phyloP scores from a whole-genome alignment of 2,797 vertebrate species.

The Neostethus bicornis region DNA sequence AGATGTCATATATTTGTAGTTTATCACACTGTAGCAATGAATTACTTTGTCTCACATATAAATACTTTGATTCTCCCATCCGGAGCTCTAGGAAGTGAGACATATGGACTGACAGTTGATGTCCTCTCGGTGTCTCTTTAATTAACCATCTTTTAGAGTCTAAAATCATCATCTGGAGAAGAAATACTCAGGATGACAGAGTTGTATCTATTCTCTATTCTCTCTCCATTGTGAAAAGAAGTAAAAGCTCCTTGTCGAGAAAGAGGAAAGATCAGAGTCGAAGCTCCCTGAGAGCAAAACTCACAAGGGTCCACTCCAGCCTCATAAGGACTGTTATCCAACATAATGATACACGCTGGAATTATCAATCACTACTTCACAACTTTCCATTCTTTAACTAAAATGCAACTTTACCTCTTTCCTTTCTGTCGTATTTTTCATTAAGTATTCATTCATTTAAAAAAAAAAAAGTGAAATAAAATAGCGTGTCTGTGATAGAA shows the following conservation, averaged over 20 bases:
- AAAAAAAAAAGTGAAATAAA: conserved; percentile 46
- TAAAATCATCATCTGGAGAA: conserved; percentile 62
- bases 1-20: conserved; percentile 5
- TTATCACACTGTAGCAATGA: conserved; percentile 15
- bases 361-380: conserved; percentile 69
- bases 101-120: conserved; percentile 57
- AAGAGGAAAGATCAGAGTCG: conserved; percentile 73
- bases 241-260: conserved; percentile 76
- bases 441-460: conserved; percentile 51
- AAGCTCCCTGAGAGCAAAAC: conserved; percentile 63
- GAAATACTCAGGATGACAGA: conserved; percentile 59
- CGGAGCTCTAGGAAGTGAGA: conserved; percentile 35
- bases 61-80: neutral
- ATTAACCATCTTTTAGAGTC: conserved; percentile 72
- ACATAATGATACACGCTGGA: conserved; percentile 49
- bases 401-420: conserved; percentile 46
- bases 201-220: conserved; percentile 61
- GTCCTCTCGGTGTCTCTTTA: conserved; percentile 70
- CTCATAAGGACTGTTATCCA: conserved; percentile 69
- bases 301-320: conserved; percentile 70
- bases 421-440: conserved; percentile 48
- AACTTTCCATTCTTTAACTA: conserved; percentile 45
- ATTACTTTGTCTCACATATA: conserved; percentile 8
- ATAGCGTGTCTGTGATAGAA: conserved; percentile 43
- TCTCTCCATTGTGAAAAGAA: conserved; percentile 66